These are phyloP conservation scores for Himalopsyche japonica DNA, from an alignment of 2,888 invertebrate genomes.

Conservation along the genomic window DNA sequence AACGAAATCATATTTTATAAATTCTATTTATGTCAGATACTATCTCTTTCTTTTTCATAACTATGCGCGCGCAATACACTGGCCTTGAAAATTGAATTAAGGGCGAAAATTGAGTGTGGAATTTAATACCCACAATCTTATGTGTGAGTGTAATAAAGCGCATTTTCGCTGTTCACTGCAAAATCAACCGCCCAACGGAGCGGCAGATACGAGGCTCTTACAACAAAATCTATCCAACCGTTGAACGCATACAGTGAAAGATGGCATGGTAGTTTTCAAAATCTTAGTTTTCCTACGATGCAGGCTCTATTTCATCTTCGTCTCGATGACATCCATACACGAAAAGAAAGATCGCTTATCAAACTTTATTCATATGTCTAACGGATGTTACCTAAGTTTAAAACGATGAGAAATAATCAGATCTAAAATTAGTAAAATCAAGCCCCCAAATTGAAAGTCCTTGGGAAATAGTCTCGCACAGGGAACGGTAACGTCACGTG, in stretches of 20 bases:
- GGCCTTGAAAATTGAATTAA: slow-evolving; percentile 33
- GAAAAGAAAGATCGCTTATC: background rate
- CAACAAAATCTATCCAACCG: slow-evolving; percentile 30
- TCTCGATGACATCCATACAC: background rate
- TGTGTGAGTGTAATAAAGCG: slow-evolving; percentile 21
- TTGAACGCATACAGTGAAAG: slow-evolving; percentile 17
- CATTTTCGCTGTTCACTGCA: slow-evolving; percentile 10
- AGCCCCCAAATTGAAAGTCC: slow-evolving; percentile 47
- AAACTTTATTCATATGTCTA: background rate
- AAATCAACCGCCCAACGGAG: slow-evolving; percentile 15
- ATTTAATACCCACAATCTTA: slow-evolving; percentile 24
- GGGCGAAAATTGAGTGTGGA: slow-evolving; percentile 26
- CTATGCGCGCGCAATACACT: slow-evolving; percentile 30
- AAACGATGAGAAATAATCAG: background rate
- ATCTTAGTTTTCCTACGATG: slow-evolving; percentile 14
- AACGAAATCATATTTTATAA: slow-evolving; percentile 9
- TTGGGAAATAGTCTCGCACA: slow-evolving; percentile 48
- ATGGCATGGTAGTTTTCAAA: slow-evolving; percentile 23
- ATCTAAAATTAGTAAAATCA: slow-evolving; percentile 30
- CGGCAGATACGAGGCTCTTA: slow-evolving; percentile 27
- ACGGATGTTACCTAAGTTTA: background rate
- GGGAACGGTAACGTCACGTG: slow-evolving; percentile 51
- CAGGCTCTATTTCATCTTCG: background rate
- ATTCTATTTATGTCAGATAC: slow-evolving; percentile 30
- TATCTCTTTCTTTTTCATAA: slow-evolving; percentile 28